Conservation (phyloP, 2,797 vertebrate species). For the Linurgus olivaceus region DNA sequence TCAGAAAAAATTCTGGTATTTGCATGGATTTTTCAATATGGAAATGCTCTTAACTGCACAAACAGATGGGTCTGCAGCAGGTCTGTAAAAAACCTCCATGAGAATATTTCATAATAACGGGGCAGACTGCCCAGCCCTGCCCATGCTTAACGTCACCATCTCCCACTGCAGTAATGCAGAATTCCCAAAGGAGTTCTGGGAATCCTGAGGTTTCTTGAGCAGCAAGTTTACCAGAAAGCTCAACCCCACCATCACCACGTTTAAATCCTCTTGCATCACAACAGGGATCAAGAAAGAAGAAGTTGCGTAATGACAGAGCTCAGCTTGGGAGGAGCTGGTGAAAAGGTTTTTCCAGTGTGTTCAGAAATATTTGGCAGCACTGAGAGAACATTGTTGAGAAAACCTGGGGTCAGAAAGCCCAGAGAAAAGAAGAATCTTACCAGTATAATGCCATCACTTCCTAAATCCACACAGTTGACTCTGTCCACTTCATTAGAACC, state of each 20-base stretch:
- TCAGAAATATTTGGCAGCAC: neutral
- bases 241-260: neutral
- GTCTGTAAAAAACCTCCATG: neutral
- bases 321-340: neutral
- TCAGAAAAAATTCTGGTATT: neutral
- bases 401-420: neutral
- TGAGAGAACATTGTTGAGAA: neutral
- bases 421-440: neutral
- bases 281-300: neutral
- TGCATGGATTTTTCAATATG: neutral
- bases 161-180: neutral
- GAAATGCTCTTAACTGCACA: neutral
- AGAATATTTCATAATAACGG: neutral
- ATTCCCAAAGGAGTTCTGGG: neutral
- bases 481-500: neutral
- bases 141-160: fast-evolving
- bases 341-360: neutral
- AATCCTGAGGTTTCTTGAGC: neutral
- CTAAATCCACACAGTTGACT: neutral
- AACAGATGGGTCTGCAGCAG: neutral
- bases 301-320: neutral
- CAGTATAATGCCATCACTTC: neutral
- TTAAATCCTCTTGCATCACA: neutral
- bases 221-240: neutral
- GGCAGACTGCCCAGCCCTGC: neutral